phyloP scores from a whole-genome alignment of 2,888 invertebrate species.

The Hirtodrosophila histrioides region DNA sequence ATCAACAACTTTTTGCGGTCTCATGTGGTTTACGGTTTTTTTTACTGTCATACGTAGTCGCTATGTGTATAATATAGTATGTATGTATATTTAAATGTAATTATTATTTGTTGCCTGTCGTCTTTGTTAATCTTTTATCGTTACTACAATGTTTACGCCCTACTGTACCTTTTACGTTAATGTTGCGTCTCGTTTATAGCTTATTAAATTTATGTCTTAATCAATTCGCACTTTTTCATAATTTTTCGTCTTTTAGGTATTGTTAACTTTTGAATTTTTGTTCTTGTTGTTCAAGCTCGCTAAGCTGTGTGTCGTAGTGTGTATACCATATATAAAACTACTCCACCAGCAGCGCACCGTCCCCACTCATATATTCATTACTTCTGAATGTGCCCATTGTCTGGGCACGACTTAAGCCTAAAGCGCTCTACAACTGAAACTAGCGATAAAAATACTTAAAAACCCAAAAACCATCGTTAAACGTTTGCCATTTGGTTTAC shows the following conservation, averaged over 20 bases:
- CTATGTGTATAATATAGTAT: slow-evolving; percentile 75
- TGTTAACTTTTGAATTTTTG: slow-evolving; percentile 82
- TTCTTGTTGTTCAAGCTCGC: slow-evolving; percentile 52
- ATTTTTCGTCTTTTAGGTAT: slow-evolving; percentile 79
- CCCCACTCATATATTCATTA: slow-evolving; percentile 17
- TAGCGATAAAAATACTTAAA: slow-evolving; percentile 69
- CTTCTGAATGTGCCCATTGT: slow-evolving; percentile 21
- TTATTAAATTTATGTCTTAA: slow-evolving; percentile 74
- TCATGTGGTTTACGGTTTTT: slow-evolving; percentile 30
- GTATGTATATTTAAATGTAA: slow-evolving; percentile 71
- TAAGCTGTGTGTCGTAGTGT: slow-evolving; percentile 44
- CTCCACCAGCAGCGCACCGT: slow-evolving; percentile 23
- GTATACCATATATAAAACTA: slow-evolving; percentile 32
- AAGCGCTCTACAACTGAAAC: slow-evolving; percentile 67
- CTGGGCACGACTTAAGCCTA: slow-evolving; percentile 63
- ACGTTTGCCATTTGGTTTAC: slow-evolving; percentile 83
- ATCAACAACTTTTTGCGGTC: slow-evolving; percentile 84
- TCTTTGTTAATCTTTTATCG: slow-evolving; percentile 57
- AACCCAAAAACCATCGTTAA: slow-evolving; percentile 74
- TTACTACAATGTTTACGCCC: slow-evolving; percentile 66
- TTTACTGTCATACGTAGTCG: slow-evolving; percentile 66
- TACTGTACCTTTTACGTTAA: slow-evolving; percentile 58
- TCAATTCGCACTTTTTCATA: slow-evolving; percentile 79
- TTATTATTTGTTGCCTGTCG: slow-evolving; percentile 74
- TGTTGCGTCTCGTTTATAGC: slow-evolving; percentile 48